These are phyloP conservation scores for Alexandromys fortis DNA, from an alignment of 2,113 vertebrate genomes.

Conservation along the genomic window DNA sequence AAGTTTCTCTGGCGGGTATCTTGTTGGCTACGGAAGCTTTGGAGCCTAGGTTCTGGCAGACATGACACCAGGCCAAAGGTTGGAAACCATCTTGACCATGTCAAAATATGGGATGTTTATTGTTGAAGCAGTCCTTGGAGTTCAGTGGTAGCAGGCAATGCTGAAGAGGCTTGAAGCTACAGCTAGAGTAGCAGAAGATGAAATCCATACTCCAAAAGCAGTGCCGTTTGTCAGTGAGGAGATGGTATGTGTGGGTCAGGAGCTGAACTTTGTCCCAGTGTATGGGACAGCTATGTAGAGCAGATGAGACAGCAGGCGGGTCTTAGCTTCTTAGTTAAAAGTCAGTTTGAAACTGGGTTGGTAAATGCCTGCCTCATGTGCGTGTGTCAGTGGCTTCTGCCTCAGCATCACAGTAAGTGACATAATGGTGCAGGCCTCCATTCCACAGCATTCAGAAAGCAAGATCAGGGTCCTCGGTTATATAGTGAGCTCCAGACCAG, in stretches of 20 bases:
- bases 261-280: background rate
- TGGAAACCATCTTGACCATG: background rate
- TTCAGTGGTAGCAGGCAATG: background rate
- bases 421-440: too few relatives aligned
- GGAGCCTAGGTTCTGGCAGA: background rate
- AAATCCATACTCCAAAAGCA: background rate
- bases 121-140: background rate
- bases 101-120: background rate
- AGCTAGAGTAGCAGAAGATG: background rate
- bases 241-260: background rate
- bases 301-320: background rate
- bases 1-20: constrained; percentile 51
- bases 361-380: background rate
- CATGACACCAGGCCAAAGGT: background rate
- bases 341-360: background rate
- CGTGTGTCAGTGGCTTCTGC: background rate
- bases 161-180: background rate
- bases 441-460: background rate
- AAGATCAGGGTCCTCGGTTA: too few relatives aligned
- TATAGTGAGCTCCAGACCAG: background rate
- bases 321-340: background rate
- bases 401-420: too few relatives aligned
- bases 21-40: constrained; percentile 3
- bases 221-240: background rate
- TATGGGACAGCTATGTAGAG: too few relatives aligned